Percentiles rank a stretch among this genome's conserved stretches.
Conservation (phyloP, 2,888 invertebrate genomes). For the Caenorhabditis becei region DNA sequence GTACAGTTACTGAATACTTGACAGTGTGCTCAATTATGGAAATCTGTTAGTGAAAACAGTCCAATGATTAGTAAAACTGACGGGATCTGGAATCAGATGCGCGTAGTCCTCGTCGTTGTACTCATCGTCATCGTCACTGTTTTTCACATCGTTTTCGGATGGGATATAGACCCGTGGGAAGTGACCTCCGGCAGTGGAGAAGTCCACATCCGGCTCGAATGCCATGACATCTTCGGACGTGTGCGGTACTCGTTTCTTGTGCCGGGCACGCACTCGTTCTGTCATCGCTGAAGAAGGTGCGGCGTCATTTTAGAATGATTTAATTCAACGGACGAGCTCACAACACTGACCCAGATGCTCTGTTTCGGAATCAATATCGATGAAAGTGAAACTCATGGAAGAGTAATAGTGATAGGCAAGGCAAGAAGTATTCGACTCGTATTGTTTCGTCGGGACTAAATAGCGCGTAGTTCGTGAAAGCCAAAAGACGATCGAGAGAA, state of each 20-base stretch:
- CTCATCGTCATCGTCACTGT: conserved; percentile 58
- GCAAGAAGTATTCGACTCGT: conserved; percentile 6
- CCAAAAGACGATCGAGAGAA: conserved; percentile 9
- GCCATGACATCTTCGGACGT: conserved; percentile 80
- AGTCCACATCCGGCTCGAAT: conserved; percentile 76
- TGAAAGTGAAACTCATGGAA: conserved; percentile 48
- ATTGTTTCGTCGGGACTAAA: conserved; percentile 12
- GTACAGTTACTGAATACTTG: no score
- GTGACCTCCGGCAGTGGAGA: conserved; percentile 70
- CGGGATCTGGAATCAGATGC: conserved; percentile 58
- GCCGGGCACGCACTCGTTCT: conserved; percentile 64
- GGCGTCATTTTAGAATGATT: background rate
- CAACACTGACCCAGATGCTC: conserved; percentile 53
- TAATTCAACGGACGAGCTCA: background rate
- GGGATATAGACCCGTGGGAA: conserved; percentile 66
- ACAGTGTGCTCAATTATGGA: no score
- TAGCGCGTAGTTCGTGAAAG: conserved; percentile 7
- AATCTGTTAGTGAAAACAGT: conserved; percentile 29
- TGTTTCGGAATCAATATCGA: conserved; percentile 64
- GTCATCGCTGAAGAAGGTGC: conserved; percentile 65
- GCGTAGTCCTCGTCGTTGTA: conserved; percentile 33
- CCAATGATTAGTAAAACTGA: conserved; percentile 49
- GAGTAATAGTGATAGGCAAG: conserved; percentile 13
- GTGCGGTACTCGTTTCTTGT: conserved; percentile 64
- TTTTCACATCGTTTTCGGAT: conserved; percentile 22